phyloP scores from a whole-genome alignment of 2,888 invertebrate species.

The Watsonalla cultraria region DNA sequence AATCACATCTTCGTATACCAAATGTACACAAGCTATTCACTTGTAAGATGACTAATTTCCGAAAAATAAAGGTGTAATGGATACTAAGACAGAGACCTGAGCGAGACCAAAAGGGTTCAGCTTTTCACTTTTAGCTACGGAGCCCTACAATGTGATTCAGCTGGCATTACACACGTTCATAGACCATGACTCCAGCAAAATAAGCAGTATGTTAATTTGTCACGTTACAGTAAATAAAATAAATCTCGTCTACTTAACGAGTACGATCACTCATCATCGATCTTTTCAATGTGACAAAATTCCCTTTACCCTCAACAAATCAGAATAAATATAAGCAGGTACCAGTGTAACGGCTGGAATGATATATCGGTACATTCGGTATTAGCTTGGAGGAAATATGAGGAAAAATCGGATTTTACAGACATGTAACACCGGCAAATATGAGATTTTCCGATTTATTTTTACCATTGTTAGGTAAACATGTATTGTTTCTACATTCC shows the following conservation, averaged over 20 bases:
- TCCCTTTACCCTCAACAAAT: neutral
- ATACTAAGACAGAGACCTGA: no score
- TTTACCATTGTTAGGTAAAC: neutral
- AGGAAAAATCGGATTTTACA: neutral
- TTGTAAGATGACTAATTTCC: no score
- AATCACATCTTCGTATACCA: no score
- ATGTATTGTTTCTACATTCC: no score
- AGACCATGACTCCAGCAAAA: neutral
- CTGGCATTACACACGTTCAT: no score
- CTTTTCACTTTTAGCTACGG: no score
- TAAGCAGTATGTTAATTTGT: neutral
- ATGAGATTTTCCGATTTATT: neutral
- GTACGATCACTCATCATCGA: neutral
- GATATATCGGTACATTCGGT: neutral
- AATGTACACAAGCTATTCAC: no score
- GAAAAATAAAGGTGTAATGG: no score
- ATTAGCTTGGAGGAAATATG: neutral
- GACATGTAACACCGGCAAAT: neutral
- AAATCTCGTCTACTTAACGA: neutral
- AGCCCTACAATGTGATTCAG: no score
- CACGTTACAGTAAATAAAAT: neutral
- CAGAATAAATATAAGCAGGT: neutral
- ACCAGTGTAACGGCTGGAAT: neutral
- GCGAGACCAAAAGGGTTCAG: no score
- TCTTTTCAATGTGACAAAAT: conserved; percentile 7